Evolutionary conservation across 2,888 invertebrate genomes (phyloP).

Genomic region (Lithophane ornitopus): DNA sequence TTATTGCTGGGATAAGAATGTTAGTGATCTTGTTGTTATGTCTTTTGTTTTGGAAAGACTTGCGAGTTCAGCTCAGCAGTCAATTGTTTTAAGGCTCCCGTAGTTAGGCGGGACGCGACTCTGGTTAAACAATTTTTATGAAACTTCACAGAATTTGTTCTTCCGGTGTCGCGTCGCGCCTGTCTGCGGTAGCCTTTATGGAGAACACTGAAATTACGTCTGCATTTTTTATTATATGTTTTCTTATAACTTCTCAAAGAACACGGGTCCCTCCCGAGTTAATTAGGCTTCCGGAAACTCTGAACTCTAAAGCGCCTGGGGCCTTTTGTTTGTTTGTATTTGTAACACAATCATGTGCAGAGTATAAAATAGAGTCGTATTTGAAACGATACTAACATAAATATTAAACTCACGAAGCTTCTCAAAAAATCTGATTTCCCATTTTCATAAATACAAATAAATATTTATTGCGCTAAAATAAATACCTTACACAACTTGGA

Average conservation of each 20-base stretch:
- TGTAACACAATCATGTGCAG: background rate
- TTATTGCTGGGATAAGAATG: slow-evolving; percentile 33
- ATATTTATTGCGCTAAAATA: no score
- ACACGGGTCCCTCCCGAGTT: background rate
- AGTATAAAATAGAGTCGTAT: background rate
- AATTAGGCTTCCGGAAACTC: slow-evolving; percentile 3
- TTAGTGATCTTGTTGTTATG: background rate
- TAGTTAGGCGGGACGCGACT: no score
- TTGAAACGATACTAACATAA: background rate
- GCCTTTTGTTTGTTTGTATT: slow-evolving; percentile 1
- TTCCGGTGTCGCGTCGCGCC: no score
- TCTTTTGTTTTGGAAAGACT: slow-evolving; percentile 11
- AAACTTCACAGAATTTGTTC: no score
- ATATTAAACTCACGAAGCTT: background rate
- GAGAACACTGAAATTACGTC: no score
- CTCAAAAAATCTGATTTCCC: background rate
- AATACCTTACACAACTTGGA: no score
- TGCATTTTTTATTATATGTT: background rate
- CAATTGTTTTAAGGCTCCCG: background rate
- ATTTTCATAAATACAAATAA: background rate
- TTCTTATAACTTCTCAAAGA: background rate
- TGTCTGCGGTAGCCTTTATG: background rate
- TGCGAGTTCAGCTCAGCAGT: background rate
- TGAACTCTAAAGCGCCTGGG: background rate
- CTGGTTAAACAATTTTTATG: no score